Evolutionary conservation across 2,113 vertebrate genomes (phyloP).

Genomic region (Elachura formosa): DNA sequence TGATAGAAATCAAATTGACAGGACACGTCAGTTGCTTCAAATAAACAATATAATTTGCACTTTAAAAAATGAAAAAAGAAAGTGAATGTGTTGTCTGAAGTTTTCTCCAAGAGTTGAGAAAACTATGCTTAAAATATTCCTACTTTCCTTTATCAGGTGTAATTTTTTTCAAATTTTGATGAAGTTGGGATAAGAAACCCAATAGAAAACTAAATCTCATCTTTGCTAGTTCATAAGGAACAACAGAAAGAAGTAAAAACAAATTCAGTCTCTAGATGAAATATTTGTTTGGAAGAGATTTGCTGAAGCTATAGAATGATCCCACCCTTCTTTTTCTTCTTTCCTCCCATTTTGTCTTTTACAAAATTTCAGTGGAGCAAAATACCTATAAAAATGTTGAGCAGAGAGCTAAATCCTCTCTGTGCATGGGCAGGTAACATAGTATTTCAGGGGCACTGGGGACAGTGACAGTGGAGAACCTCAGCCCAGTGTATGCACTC

Average conservation of each 20-base stretch:
- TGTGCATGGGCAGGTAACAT: not conserved
- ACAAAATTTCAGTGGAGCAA: not conserved
- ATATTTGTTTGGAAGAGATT: not conserved
- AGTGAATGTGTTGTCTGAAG: conserved; percentile 46
- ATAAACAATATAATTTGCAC: conserved; percentile 33
- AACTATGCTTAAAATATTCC: conserved; percentile 1
- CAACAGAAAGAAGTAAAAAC: not conserved
- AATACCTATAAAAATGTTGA: not conserved
- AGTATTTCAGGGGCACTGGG: not conserved
- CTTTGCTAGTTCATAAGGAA: not conserved
- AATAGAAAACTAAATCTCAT: not conserved
- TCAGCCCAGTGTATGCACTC: not conserved
- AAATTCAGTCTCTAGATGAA: not conserved
- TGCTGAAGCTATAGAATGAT: not conserved
- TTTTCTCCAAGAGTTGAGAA: conserved; percentile 19
- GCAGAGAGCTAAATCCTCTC: not conserved
- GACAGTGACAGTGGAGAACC: not conserved
- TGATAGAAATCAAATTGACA: conserved; percentile 50
- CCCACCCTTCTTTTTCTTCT: not conserved
- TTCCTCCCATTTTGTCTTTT: not conserved
- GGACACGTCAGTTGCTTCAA: conserved; percentile 26
- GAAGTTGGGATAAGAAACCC: not conserved
- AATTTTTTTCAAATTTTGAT: not conserved
- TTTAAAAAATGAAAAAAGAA: conserved; percentile 24
- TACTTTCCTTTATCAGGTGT: not conserved